Evolutionary conservation across 2,797 vertebrate species (phyloP).

Genomic region (Brachyrhaphis roseni): DNA sequence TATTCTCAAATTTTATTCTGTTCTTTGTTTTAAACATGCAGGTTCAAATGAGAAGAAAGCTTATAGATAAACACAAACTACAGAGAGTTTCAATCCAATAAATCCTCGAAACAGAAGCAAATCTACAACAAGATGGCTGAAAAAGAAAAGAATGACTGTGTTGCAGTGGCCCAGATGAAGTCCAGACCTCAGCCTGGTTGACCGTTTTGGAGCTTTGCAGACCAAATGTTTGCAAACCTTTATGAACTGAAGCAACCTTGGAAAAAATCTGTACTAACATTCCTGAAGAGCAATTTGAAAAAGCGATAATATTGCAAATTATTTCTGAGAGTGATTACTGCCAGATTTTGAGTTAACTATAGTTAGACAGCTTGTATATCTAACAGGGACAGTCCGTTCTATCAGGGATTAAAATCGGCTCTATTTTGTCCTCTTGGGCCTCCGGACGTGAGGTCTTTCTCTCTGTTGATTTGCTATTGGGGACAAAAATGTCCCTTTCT

Average conservation of each 20-base stretch:
- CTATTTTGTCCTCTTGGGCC: conserved; percentile 59
- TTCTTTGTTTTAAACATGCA: not conserved
- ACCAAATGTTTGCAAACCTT: not conserved
- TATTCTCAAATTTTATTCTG: not conserved
- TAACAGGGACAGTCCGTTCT: conserved; percentile 37
- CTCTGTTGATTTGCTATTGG: conserved; percentile 58
- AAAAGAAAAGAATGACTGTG: not conserved
- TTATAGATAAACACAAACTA: not conserved
- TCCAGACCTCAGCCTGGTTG: not conserved
- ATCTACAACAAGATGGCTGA: too few relatives aligned
- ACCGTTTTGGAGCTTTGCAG: not conserved
- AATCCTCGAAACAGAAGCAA: not conserved
- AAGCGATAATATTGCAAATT: not conserved
- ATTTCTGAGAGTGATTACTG: not conserved
- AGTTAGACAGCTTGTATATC: conserved; percentile 45
- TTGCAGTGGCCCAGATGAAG: not conserved
- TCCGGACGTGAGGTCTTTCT: conserved; percentile 67
- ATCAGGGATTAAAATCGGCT: conserved; percentile 61
- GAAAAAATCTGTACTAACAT: not conserved
- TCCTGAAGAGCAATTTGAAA: not conserved
- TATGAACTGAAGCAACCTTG: not conserved
- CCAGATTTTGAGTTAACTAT: not conserved
- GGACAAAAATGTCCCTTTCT: conserved; percentile 77
- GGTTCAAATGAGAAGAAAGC: not conserved
- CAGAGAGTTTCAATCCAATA: not conserved